phyloP scores from a whole-genome alignment of 2,888 invertebrate species.

The Germaria angustata region DNA sequence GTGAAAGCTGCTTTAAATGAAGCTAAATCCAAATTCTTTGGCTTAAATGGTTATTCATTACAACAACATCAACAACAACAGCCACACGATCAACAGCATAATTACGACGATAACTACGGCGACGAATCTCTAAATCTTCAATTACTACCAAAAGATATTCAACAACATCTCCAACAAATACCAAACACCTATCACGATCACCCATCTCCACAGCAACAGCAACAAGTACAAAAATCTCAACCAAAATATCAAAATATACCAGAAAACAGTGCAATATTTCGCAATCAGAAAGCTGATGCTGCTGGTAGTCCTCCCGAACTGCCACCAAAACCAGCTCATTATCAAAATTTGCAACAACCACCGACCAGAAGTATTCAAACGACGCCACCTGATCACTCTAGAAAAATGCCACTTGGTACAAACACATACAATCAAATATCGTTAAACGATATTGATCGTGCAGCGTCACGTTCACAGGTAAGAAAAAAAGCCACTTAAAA shows the following conservation, averaged over 20 bases:
- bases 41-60: conserved; percentile 73
- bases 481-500: background rate
- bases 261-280: conserved; percentile 73
- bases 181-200: conserved; percentile 27
- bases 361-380: conserved; percentile 28
- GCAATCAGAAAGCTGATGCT: conserved; percentile 61
- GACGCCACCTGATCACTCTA: conserved; percentile 35
- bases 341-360: conserved; percentile 49
- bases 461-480: conserved; percentile 76
- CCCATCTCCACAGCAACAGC: too few species aligned
- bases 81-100: conserved; percentile 32
- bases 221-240: conserved; percentile 65
- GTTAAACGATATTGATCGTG: conserved; percentile 73
- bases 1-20: conserved; percentile 79
- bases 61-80: conserved; percentile 19
- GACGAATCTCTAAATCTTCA: conserved; percentile 57
- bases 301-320: conserved; percentile 60
- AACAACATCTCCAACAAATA: conserved; percentile 17
- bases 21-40: conserved; percentile 80
- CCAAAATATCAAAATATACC: conserved; percentile 77
- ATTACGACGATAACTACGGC: conserved; percentile 18
- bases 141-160: conserved; percentile 45
- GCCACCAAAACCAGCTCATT: conserved; percentile 68
- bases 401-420: conserved; percentile 51
- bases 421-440: conserved; percentile 73